Conservation (phyloP, 1,140 invertebrate species). For the Telenomus remus region DNA sequence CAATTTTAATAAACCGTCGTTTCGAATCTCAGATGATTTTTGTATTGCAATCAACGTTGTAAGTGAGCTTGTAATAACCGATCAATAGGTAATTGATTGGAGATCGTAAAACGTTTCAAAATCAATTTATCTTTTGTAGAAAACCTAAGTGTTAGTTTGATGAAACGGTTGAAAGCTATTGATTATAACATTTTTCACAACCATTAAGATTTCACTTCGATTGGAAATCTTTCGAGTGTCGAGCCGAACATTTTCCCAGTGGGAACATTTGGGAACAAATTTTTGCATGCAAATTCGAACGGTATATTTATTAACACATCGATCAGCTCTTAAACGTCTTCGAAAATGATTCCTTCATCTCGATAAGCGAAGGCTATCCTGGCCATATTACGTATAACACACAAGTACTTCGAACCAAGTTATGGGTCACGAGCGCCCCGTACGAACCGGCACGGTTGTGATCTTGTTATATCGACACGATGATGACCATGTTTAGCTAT, state of each 20-base stretch:
- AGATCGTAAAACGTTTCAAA: slow-evolving; percentile 9
- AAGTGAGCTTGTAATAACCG: neutral
- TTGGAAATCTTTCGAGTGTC: too few relatives aligned
- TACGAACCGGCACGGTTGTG: slow-evolving; percentile 61
- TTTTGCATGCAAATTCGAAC: neutral
- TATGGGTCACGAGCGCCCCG: slow-evolving; percentile 61
- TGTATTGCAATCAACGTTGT: too few relatives aligned
- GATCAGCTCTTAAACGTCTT: slow-evolving; percentile 13
- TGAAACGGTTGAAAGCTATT: neutral
- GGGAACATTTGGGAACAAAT: too few relatives aligned
- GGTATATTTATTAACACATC: slow-evolving; percentile 30
- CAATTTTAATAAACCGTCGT: too few relatives aligned
- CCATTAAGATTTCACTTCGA: too few relatives aligned
- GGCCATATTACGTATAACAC: slow-evolving; percentile 32
- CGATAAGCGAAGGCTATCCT: slow-evolving; percentile 18
- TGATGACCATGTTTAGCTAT: slow-evolving; percentile 70
- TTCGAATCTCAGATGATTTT: too few relatives aligned
- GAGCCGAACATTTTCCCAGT: too few relatives aligned
- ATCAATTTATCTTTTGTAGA: slow-evolving; percentile 11
- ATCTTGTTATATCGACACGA: slow-evolving; percentile 67
- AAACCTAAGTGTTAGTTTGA: neutral
- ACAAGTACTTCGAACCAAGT: slow-evolving; percentile 37
- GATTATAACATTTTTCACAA: too few relatives aligned
- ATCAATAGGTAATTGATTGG: slow-evolving; percentile 9
- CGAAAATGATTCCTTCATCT: slow-evolving; percentile 28